Conservation (phyloP, 2,888 invertebrate genomes). For the Erpobdella octoculata region DNA sequence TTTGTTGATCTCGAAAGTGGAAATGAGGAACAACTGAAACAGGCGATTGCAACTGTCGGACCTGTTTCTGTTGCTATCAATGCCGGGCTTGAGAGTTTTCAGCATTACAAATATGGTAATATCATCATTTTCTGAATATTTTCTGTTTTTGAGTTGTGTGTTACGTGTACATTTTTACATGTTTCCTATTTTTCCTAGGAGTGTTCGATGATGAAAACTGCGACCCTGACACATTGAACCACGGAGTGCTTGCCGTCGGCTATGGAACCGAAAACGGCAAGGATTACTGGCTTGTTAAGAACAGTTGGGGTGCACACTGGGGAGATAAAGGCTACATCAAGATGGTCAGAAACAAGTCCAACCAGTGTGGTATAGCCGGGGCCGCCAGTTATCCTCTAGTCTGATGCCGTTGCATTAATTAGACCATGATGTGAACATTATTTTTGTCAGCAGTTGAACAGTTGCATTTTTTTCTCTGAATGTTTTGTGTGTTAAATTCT, state of each 20-base stretch:
- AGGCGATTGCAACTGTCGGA: constrained; percentile 74
- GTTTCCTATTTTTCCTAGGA: constrained; percentile 33
- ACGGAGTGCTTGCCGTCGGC: constrained; percentile 74
- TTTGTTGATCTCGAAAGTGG: constrained; percentile 69
- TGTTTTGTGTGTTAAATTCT: no score
- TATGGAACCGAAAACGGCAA: constrained; percentile 64
- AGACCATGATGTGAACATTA: no score
- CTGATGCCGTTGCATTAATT: no score
- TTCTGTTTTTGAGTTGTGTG: background rate
- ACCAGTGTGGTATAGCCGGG: constrained; percentile 76
- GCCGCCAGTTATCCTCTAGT: constrained; percentile 69
- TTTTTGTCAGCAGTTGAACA: no score
- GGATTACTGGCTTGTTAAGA: constrained; percentile 79
- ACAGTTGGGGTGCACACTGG: constrained; percentile 83
- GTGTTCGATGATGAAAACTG: constrained; percentile 75
- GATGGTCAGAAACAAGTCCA: constrained; percentile 67
- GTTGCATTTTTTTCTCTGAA: no score
- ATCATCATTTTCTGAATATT: background rate
- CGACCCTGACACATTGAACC: constrained; percentile 69
- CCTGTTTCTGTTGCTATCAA: constrained; percentile 82
- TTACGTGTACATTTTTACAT: background rate
- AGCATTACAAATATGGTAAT: constrained; percentile 34
- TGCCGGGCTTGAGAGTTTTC: constrained; percentile 58
- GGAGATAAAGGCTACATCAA: constrained; percentile 76
- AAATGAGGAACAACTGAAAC: constrained; percentile 65